These are phyloP conservation scores for Chelon labrosus DNA, from an alignment of 2,797 vertebrate genomes.

Conservation along the genomic window DNA sequence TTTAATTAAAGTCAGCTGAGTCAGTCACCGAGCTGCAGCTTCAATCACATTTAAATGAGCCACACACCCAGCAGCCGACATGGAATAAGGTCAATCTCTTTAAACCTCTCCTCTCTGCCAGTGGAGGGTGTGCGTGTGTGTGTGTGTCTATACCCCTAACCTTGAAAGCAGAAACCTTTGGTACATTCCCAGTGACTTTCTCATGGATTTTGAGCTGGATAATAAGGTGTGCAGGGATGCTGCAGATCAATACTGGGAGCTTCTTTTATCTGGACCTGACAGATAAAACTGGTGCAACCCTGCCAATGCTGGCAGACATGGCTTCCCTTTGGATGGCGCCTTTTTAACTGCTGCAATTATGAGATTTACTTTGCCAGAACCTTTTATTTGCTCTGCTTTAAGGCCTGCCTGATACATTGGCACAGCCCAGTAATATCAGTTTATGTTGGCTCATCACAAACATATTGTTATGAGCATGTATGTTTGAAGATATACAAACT, in stretches of 20 bases:
- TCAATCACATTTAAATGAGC: slow-evolving; percentile 75
- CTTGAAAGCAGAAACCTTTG: slow-evolving; percentile 60
- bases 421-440: slow-evolving; percentile 7
- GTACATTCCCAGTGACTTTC: slow-evolving; percentile 52
- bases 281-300: slow-evolving; percentile 50
- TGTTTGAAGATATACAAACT: slow-evolving; percentile 7
- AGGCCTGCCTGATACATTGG: slow-evolving; percentile 24
- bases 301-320: slow-evolving; percentile 52
- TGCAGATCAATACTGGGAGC: slow-evolving; percentile 67
- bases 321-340: slow-evolving; percentile 32
- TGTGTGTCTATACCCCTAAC: slow-evolving; percentile 37
- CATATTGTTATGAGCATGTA: not conserved
- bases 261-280: slow-evolving; percentile 58
- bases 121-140: slow-evolving; percentile 19
- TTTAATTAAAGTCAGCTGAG: slow-evolving; percentile 77
- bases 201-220: slow-evolving; percentile 66
- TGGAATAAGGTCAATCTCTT: slow-evolving; percentile 53
- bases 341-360: slow-evolving; percentile 46
- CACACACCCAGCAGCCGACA: slow-evolving; percentile 48
- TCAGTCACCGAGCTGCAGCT: slow-evolving; percentile 63
- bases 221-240: slow-evolving; percentile 69
- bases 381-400: slow-evolving; percentile 33
- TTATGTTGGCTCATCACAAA: slow-evolving; percentile 9
- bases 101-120: slow-evolving; percentile 45
- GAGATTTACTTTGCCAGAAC: slow-evolving; percentile 41